Evolutionary conservation across 2,113 vertebrate genomes (phyloP), one percentile per base, ranked within the genome.

Genomic region (Hyperoodon ampullatus): DNA sequence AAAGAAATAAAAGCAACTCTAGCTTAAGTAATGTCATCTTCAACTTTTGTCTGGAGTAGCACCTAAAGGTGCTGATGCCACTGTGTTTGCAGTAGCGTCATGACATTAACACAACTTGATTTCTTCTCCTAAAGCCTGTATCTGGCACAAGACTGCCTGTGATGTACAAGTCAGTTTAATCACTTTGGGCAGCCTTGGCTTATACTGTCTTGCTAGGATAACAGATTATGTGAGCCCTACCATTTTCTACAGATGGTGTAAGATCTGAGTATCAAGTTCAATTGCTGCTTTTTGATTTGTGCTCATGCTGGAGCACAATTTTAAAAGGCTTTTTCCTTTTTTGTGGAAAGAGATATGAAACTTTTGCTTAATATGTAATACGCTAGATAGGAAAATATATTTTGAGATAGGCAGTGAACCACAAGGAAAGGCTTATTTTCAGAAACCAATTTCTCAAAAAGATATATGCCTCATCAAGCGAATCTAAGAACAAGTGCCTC

Each of bases 351-450:
- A 91, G 53, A 72, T 75, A 91, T 30, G 39, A 93, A 71, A 66
- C 23, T 96, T 93, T 35, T 84, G 70, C 89, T 80, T 93, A 86
- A 70, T 35, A 90, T n/a, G 47, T 53, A 93, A 81, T 83, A 97
- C 87, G 23, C 39, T 72, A 42, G n/a, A 72, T 44, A 81, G 26
- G 83, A 93, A 97, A 81, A 94, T 72, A 77, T 89, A 88, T 94
- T 96, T 80, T 84, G 85, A 96, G 58, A 77, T 66, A 78, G 60
- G 68, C 72, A 75, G 82, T 78, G 70, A 94, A 87, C 15, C 89
- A 77, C n/a, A 92, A 84, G 65, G 63, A 97, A 94, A 90, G 35
- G 6, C 50, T 95, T 93, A 92, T 83, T 90, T 94, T 77, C 35
- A 42, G 24, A 88, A 96, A 92, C 15, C 30, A 85, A 71, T 97